Evolutionary conservation across 2,888 invertebrate genomes (phyloP).

Genomic region (Listrodromus nycthemerus): DNA sequence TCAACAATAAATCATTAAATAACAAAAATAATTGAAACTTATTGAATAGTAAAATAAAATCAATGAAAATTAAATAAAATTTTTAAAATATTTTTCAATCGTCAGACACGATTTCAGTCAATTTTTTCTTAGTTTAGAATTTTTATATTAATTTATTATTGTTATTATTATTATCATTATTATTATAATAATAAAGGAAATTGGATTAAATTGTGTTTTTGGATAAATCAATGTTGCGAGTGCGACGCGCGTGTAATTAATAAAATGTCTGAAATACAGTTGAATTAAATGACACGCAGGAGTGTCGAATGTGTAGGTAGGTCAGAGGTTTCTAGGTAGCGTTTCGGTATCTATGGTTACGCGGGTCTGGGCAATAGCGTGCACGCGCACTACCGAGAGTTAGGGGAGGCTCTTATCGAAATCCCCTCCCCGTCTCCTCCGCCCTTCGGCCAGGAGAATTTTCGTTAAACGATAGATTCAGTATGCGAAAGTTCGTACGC

Average conservation of each 20-base stretch:
- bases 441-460: not conserved
- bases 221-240: not conserved
- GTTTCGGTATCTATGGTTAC: constrained; percentile 58
- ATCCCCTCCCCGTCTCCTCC: not conserved
- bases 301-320: constrained; percentile 43
- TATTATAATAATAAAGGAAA: not conserved
- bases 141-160: too few species aligned
- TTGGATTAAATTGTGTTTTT: not conserved
- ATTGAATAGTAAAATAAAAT: not conserved
- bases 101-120: too few species aligned
- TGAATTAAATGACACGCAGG: not conserved
- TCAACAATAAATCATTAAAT: not conserved
- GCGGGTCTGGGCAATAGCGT: constrained; percentile 47
- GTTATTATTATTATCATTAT: not conserved
- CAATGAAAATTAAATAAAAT: too few species aligned
- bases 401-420: constrained; percentile 50
- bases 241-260: not conserved
- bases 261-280: not conserved
- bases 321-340: constrained; percentile 38
- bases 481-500: constrained; percentile 31
- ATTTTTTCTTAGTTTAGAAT: too few species aligned
- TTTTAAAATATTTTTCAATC: too few species aligned
- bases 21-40: not conserved
- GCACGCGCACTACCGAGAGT: constrained; percentile 18
- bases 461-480: constrained; percentile 8